phyloP scores from a whole-genome alignment of 2,113 vertebrate species.

The Oreochromis niloticus region DNA sequence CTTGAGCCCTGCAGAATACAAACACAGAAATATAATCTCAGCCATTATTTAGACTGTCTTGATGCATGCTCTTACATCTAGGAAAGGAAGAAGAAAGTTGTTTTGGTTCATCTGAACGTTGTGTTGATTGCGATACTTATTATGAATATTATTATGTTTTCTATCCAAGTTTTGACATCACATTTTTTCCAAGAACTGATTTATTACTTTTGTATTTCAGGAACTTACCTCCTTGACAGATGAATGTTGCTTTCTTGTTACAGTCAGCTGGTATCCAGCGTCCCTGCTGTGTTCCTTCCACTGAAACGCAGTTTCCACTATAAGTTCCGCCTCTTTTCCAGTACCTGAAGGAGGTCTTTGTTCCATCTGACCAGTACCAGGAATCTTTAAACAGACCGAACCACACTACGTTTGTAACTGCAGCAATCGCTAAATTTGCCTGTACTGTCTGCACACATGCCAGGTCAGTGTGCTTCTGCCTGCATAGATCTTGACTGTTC shows the following conservation, averaged over 20 bases:
- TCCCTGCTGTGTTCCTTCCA: not conserved
- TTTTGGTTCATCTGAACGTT: too few species aligned
- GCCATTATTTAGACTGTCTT: too few species aligned
- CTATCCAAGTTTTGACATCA: accelerated
- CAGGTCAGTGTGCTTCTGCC: too few species aligned
- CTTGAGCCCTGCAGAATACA: slow-evolving; percentile 2
- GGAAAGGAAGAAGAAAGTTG: too few species aligned
- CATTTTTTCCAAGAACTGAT: not conserved
- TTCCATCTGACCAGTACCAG: slow-evolving; percentile 22
- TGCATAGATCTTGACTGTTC: too few species aligned
- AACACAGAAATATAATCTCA: not conserved
- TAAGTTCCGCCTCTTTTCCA: not conserved
- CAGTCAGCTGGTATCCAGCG: not conserved
- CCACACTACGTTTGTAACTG: not conserved
- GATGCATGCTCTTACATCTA: too few species aligned
- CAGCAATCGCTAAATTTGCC: too few species aligned
- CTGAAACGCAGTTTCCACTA: not conserved
- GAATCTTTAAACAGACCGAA: not conserved
- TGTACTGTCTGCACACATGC: too few species aligned
- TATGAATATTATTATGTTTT: not conserved
- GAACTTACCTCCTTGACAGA: slow-evolving; percentile 29
- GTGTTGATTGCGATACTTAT: not conserved
- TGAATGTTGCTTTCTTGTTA: not conserved
- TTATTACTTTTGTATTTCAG: not conserved
- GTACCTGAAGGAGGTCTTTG: slow-evolving; percentile 5